Conservation (phyloP, 2,888 invertebrate genomes). For the Griposia aprilina region DNA sequence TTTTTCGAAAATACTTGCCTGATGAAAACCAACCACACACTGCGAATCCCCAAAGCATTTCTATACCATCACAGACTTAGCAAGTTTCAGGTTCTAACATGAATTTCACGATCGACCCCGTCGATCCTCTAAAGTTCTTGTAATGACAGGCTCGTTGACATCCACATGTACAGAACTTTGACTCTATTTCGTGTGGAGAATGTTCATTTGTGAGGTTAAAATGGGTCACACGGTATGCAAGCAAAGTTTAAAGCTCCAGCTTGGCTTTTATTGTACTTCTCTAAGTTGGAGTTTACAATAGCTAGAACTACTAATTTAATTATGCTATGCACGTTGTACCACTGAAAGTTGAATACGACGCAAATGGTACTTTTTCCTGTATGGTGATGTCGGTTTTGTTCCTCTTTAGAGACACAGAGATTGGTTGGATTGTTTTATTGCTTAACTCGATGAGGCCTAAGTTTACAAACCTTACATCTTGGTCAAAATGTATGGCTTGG, state of each 20-base stretch:
- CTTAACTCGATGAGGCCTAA: no score
- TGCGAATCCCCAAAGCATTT: constrained; percentile 1
- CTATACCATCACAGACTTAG: neutral
- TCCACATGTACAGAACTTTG: constrained; percentile 36
- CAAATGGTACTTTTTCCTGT: constrained; percentile 28
- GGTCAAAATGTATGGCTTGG: no score
- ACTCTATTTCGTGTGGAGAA: constrained; percentile 43
- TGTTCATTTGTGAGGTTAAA: constrained; percentile 60
- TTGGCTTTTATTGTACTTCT: constrained; percentile 59
- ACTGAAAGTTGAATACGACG: constrained; percentile 33
- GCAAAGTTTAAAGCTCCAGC: constrained; percentile 50
- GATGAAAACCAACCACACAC: neutral
- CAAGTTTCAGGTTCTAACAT: neutral
- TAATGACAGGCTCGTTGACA: constrained; percentile 52
- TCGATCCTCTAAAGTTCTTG: constrained; percentile 50
- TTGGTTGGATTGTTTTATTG: neutral
- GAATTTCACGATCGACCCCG: constrained; percentile 18
- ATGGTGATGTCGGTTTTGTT: constrained; percentile 3
- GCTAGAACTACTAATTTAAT: constrained; percentile 59
- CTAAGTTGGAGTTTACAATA: constrained; percentile 57
- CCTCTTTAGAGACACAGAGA: neutral
- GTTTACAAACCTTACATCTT: no score
- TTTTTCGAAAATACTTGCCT: neutral
- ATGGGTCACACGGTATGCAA: constrained; percentile 53
- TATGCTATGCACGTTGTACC: constrained; percentile 47